phyloP scores from a whole-genome alignment of 2,888 invertebrate genomes.

The Campoplex capitator region DNA sequence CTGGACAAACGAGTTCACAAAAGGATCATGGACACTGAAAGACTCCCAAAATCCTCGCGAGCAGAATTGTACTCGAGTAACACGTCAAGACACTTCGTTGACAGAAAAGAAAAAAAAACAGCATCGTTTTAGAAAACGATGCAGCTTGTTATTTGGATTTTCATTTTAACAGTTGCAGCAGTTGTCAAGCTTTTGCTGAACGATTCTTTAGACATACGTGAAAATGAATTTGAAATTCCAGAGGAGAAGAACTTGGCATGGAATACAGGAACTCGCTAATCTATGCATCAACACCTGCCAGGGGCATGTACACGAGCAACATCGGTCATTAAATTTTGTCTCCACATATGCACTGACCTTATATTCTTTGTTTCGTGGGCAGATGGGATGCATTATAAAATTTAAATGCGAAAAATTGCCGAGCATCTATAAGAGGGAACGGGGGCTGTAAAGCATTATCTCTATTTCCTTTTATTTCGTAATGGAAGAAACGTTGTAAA shows the following conservation, averaged over 20 bases:
- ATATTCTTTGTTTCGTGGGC: neutral
- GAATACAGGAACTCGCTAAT: neutral
- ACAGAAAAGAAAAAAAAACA: neutral
- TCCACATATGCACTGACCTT: neutral
- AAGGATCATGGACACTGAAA: neutral
- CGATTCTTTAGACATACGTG: neutral
- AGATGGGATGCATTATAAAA: constrained; percentile 58
- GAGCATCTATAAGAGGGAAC: neutral
- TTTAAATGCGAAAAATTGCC: constrained; percentile 27
- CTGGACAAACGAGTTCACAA: neutral
- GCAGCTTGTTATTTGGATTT: neutral
- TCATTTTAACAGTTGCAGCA: neutral
- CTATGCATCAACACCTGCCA: neutral
- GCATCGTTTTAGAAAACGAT: neutral
- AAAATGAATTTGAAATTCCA: neutral
- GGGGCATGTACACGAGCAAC: neutral
- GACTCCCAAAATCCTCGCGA: neutral
- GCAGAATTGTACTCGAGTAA: neutral
- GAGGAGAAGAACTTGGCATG: neutral
- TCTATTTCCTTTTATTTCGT: neutral
- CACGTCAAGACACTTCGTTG: neutral
- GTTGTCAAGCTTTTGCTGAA: neutral
- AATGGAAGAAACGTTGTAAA: neutral
- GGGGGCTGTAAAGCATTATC: neutral
- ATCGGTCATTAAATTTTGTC: constrained; percentile 54